These are phyloP conservation scores for Cariama cristata DNA, from an alignment of 2,113 vertebrate species.

Conservation along the genomic window DNA sequence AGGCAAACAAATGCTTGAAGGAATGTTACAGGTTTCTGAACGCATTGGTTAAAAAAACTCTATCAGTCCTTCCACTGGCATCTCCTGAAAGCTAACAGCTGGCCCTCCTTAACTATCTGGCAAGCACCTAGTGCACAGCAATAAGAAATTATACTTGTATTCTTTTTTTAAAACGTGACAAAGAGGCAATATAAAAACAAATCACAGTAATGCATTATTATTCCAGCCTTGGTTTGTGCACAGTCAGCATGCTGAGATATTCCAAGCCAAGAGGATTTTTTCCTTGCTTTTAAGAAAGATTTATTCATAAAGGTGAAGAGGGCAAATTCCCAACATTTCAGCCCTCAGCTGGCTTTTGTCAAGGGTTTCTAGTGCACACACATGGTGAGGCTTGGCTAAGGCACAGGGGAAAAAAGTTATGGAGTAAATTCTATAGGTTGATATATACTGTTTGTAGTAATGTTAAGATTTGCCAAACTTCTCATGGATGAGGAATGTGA, in stretches of 20 bases:
- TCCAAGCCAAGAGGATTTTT: slow-evolving; percentile 44
- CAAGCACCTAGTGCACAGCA: background rate
- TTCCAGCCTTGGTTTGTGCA: slow-evolving; percentile 46
- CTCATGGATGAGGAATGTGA: slow-evolving; percentile 39
- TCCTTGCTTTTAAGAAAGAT: slow-evolving; percentile 44
- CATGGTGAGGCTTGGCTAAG: slow-evolving; percentile 42
- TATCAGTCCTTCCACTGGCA: background rate
- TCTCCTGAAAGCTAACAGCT: slow-evolving; percentile 9
- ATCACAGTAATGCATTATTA: slow-evolving; percentile 24
- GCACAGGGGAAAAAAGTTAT: background rate
- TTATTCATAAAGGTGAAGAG: slow-evolving; percentile 60
- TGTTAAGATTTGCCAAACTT: background rate
- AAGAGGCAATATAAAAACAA: slow-evolving; percentile 61
- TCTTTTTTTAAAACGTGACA: slow-evolving; percentile 36
- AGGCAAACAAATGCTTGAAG: background rate
- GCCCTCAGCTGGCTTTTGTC: slow-evolving; percentile 62
- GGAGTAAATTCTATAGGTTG: slow-evolving; percentile 32
- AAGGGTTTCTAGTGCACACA: slow-evolving; percentile 24
- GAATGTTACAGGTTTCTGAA: background rate
- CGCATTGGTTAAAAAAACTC: background rate
- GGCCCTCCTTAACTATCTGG: slow-evolving; percentile 16
- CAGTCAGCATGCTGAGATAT: slow-evolving; percentile 60
- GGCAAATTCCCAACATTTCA: slow-evolving; percentile 67
- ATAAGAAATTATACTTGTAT: background rate
- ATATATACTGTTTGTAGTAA: slow-evolving; percentile 4